These are phyloP conservation scores for Sporophila hypoxantha DNA, from an alignment of 2,113 vertebrate species.

Conservation along the genomic window DNA sequence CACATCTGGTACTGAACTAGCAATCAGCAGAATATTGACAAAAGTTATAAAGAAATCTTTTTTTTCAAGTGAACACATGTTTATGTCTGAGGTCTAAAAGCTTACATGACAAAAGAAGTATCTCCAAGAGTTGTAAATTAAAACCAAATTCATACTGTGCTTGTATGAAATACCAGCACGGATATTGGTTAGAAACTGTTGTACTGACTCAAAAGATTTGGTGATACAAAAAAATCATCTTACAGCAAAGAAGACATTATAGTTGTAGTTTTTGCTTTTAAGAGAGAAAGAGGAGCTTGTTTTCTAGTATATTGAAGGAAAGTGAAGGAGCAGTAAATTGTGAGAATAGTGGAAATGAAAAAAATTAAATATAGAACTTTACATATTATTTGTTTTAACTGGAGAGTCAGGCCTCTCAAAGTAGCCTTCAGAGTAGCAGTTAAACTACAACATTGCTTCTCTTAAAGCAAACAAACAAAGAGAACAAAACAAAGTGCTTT, in stretches of 20 bases:
- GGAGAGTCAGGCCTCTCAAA: neutral
- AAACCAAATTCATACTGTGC: neutral
- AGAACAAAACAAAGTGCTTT: neutral
- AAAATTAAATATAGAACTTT: neutral
- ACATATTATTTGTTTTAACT: neutral
- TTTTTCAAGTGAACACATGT: conserved; percentile 37
- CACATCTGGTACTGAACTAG: conserved; percentile 74
- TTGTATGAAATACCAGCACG: neutral
- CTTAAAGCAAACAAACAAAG: neutral
- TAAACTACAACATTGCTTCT: neutral
- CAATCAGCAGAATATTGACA: conserved; percentile 76
- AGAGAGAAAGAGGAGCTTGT: neutral
- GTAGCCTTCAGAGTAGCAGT: neutral
- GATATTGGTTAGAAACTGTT: neutral
- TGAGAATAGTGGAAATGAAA: neutral
- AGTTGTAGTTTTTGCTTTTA: neutral
- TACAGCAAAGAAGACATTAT: neutral
- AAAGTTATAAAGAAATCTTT: conserved; percentile 73
- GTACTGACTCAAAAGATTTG: neutral
- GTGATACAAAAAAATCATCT: neutral
- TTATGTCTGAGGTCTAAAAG: neutral
- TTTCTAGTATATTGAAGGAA: neutral
- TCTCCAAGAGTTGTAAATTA: neutral
- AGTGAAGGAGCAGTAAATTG: neutral
- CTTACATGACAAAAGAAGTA: neutral